phyloP scores from a whole-genome alignment of 2,888 invertebrate genomes.

The Priocnemis perturbator region DNA sequence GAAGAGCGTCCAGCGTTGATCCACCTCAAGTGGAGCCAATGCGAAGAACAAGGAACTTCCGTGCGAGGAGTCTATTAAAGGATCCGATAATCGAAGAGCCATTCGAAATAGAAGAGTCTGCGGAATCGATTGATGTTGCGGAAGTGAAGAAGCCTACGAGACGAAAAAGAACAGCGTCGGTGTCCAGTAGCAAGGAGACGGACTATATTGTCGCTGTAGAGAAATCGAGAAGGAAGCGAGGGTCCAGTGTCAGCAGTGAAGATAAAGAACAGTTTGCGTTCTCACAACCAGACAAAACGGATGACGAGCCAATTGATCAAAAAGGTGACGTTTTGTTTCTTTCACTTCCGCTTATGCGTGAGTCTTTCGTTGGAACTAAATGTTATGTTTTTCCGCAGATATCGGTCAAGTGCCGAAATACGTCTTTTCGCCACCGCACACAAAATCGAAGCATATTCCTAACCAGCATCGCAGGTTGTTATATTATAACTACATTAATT shows the following conservation, averaged over 20 bases:
- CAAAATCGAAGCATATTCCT: constrained; percentile 50
- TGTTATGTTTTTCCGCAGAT: constrained; percentile 45
- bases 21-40: constrained; percentile 41
- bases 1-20: constrained; percentile 66
- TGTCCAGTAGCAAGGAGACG: constrained; percentile 1
- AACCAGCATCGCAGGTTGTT: constrained; percentile 63
- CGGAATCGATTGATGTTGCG: constrained; percentile 15
- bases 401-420: constrained; percentile 56
- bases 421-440: constrained; percentile 66
- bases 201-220: background rate
- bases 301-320: constrained; percentile 42
- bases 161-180: constrained; percentile 53
- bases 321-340: constrained; percentile 37
- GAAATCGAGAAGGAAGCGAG: constrained; percentile 31
- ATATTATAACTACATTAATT: background rate
- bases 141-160: constrained; percentile 28
- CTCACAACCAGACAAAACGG: constrained; percentile 57
- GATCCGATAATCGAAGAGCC: constrained; percentile 53
- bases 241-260: constrained; percentile 46
- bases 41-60: constrained; percentile 49
- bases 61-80: constrained; percentile 44
- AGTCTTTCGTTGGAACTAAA: constrained; percentile 7
- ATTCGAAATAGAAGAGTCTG: constrained; percentile 20
- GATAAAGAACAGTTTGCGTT: constrained; percentile 49
- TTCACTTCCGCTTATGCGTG: background rate